These are phyloP conservation scores for Agraylea sexmaculata DNA, from an alignment of 1,140 invertebrate genomes.

Conservation along the genomic window DNA sequence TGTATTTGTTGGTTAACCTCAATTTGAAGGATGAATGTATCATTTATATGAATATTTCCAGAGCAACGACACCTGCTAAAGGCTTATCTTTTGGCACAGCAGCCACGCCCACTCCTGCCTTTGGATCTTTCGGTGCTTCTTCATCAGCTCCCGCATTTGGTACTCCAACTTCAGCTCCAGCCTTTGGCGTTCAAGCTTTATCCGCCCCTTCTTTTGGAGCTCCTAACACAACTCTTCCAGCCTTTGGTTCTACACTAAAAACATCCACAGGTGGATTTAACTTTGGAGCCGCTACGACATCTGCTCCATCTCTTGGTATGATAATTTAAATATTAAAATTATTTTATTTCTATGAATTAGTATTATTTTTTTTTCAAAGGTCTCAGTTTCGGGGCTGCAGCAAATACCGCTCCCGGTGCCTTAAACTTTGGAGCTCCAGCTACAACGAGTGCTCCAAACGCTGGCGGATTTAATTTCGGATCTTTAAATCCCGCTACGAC, in stretches of 20 bases:
- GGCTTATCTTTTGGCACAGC: conserved; percentile 22
- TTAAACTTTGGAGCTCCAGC: conserved; percentile 27
- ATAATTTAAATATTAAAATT: background rate
- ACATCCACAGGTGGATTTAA: conserved; percentile 17
- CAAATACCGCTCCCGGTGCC: conserved; percentile 20
- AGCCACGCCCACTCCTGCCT: conserved; percentile 20
- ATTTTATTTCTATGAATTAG: background rate
- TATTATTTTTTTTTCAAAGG: background rate
- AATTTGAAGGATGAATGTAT: too few species aligned
- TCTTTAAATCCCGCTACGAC: conserved; percentile 6
- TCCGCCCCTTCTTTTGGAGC: conserved; percentile 22
- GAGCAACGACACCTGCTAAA: conserved; percentile 26
- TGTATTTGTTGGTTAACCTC: too few species aligned
- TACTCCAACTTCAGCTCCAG: conserved; percentile 14
- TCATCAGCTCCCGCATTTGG: conserved; percentile 20
- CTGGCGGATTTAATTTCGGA: conserved; percentile 19
- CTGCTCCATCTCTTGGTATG: conserved; percentile 6
- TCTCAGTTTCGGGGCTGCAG: conserved; percentile 14
- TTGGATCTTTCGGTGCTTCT: conserved; percentile 22
- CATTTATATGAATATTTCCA: conserved; percentile 26
- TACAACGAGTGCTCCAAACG: conserved; percentile 19
- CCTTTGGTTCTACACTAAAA: conserved; percentile 20
- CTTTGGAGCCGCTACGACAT: conserved; percentile 18
- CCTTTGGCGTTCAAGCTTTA: conserved; percentile 18
- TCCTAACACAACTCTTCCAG: conserved; percentile 8